phyloP scores from a whole-genome alignment of 2,888 invertebrate species.

The Pharmacophagus antenor region DNA sequence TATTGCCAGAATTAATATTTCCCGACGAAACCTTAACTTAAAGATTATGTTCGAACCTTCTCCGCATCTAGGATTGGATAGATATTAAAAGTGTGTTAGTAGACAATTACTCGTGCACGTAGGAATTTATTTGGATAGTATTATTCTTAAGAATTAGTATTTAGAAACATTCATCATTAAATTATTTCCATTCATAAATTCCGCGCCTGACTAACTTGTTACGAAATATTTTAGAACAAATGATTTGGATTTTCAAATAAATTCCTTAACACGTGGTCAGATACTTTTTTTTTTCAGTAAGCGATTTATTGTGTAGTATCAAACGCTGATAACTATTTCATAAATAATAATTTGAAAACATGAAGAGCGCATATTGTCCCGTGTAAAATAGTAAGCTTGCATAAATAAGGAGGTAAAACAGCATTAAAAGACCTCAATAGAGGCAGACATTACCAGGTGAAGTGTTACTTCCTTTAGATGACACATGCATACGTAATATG shows the following conservation, averaged over 20 bases:
- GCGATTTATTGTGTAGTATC: neutral
- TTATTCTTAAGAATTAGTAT: neutral
- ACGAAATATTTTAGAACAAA: neutral
- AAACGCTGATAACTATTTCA: neutral
- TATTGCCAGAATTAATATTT: neutral
- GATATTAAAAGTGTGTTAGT: neutral
- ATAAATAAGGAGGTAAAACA: slow-evolving; percentile 25
- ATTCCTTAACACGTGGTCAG: neutral
- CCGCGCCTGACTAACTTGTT: neutral
- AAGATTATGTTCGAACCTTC: too few relatives aligned
- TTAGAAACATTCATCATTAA: neutral
- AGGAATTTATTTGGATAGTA: neutral
- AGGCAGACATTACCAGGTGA: slow-evolving; percentile 19
- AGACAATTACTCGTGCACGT: neutral
- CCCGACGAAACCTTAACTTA: too few relatives aligned
- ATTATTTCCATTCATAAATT: neutral
- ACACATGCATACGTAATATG: slow-evolving; percentile 17
- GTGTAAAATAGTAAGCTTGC: slow-evolving; percentile 15
- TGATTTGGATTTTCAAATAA: neutral
- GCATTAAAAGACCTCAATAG: slow-evolving; percentile 22
- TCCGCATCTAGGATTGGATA: too few relatives aligned
- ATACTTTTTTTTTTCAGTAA: neutral
- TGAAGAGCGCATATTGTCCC: slow-evolving; percentile 7
- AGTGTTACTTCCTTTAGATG: slow-evolving; percentile 29
- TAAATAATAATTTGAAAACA: neutral